Conservation (phyloP, 2,797 vertebrate species). For the Clarias pachynema region DNA sequence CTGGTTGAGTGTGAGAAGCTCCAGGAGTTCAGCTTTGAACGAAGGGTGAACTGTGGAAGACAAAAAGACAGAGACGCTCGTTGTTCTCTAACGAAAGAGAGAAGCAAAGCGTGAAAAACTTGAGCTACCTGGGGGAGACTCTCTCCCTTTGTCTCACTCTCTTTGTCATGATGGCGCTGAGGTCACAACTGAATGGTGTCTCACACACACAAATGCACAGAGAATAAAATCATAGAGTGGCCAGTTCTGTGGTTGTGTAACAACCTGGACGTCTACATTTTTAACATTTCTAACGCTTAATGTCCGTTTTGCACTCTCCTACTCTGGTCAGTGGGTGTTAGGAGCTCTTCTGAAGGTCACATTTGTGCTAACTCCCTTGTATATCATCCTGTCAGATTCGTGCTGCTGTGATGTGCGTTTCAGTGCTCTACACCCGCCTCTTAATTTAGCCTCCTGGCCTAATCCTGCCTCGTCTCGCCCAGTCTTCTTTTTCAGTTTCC, state of each 20-base stretch:
- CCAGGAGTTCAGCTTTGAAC: constrained; percentile 40
- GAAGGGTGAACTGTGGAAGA: constrained; percentile 32
- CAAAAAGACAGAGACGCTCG: constrained; percentile 50
- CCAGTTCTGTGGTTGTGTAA: not conserved
- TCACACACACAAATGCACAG: constrained; percentile 10
- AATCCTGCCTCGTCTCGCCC: constrained; percentile 30
- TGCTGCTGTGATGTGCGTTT: constrained; percentile 39
- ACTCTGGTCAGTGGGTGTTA: constrained; percentile 28
- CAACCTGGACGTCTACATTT: not conserved
- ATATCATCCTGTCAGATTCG: constrained; percentile 55
- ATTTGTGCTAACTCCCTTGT: constrained; percentile 48
- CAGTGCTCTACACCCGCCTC: constrained; percentile 48
- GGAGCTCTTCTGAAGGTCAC: constrained; percentile 45
- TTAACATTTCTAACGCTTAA: not conserved
- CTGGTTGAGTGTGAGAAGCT: constrained; percentile 30
- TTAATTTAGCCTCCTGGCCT: constrained; percentile 54
- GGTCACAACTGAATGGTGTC: constrained; percentile 34
- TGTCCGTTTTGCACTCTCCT: constrained; percentile 13
- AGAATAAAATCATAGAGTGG: constrained; percentile 9
- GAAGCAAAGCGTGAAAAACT: constrained; percentile 52
- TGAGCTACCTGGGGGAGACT: constrained; percentile 52
- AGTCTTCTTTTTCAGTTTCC: constrained; percentile 16
- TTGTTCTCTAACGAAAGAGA: constrained; percentile 50
- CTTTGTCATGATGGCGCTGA: constrained; percentile 32
- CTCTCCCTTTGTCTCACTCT: constrained; percentile 42